Evolutionary conservation across 2,797 vertebrate species (phyloP).

Genomic region (Sparidentex hasta): DNA sequence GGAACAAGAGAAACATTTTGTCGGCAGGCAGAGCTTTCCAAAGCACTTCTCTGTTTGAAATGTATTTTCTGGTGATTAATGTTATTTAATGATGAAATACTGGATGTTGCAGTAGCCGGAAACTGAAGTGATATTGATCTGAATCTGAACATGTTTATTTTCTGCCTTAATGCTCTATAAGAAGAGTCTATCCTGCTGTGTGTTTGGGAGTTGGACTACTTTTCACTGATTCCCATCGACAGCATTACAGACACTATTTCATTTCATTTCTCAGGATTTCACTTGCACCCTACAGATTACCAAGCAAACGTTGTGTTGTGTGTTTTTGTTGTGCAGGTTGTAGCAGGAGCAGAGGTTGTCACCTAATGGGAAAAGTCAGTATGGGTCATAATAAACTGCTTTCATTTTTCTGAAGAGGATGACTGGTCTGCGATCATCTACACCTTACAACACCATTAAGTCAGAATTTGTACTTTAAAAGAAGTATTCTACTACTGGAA

Average conservation of each 20-base stretch:
- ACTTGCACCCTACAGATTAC: no score
- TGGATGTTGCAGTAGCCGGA: background rate
- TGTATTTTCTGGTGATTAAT: background rate
- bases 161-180: background rate
- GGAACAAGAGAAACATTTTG: constrained; percentile 6
- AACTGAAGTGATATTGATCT: background rate
- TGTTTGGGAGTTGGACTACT: constrained; percentile 1
- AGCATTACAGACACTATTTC: constrained; percentile 9
- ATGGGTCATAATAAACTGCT: no score
- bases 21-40: background rate
- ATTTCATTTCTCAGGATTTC: background rate
- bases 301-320: no score
- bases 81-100: background rate
- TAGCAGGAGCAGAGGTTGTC: no score
- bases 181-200: background rate
- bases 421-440: no score
- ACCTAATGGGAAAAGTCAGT: no score
- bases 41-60: background rate
- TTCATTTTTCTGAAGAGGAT: no score
- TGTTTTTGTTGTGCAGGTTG: no score
- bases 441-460: no score
- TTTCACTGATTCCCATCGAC: background rate
- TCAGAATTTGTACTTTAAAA: no score
- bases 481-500: no score
- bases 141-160: background rate